Evolutionary conservation across 2,113 vertebrate genomes (phyloP).

Genomic region (Pseudorasbora parva): DNA sequence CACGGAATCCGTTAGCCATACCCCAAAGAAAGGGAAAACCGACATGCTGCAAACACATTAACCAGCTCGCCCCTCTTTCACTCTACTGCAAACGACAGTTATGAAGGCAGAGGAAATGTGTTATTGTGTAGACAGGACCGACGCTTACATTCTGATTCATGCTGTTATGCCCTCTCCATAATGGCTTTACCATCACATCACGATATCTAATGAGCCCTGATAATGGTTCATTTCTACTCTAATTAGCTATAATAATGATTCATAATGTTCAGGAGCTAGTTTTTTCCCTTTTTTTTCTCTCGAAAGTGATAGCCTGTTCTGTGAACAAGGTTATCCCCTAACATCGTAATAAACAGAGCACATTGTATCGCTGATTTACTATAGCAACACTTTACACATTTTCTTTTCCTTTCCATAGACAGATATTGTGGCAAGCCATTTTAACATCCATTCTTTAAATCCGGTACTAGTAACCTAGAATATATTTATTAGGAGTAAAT

Average conservation of each 20-base stretch:
- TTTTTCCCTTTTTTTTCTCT: not conserved
- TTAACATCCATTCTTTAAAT: not conserved
- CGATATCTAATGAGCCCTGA: constrained; percentile 8
- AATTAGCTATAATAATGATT: not conserved
- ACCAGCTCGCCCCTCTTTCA: constrained; percentile 32
- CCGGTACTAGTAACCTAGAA: not conserved
- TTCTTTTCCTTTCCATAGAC: not conserved
- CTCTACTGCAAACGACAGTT: not conserved
- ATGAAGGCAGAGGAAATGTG: not conserved
- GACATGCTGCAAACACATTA: constrained; percentile 66
- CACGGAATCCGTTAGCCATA: constrained; percentile 64
- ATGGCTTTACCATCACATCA: constrained; percentile 1
- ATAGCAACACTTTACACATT: not conserved
- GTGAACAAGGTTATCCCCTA: not conserved
- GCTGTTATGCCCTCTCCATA: not conserved
- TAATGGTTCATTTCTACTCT: not conserved
- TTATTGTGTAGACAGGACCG: not conserved
- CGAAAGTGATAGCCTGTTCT: not conserved
- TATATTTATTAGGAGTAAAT: too few relatives aligned
- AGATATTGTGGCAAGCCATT: not conserved
- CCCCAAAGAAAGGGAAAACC: constrained; percentile 64
- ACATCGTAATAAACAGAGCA: not conserved
- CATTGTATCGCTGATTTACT: not conserved
- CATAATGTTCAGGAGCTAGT: not conserved
- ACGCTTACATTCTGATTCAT: not conserved